These are phyloP conservation scores for Callyntrura guangdongensis DNA, from an alignment of 2,888 invertebrate species.

Conservation along the genomic window DNA sequence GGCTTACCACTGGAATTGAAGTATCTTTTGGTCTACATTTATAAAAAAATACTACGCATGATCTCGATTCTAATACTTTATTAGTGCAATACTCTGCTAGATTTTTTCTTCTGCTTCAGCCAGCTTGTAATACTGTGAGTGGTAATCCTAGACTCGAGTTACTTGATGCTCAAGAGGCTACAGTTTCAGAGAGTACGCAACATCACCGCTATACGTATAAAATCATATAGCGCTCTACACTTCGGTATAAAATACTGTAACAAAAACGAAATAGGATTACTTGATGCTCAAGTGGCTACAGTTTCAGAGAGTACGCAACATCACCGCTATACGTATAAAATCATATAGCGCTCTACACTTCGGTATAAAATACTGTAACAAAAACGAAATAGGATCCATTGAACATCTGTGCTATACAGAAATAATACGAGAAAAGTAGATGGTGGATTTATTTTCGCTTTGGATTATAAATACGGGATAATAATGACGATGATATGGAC, in stretches of 20 bases:
- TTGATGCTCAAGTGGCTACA: slow-evolving; percentile 60
- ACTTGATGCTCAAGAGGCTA: slow-evolving; percentile 64
- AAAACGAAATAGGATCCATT: slow-evolving; percentile 74
- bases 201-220: not conserved
- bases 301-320: not conserved
- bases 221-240: not conserved
- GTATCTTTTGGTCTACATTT: not conserved
- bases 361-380: not conserved
- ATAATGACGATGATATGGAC: not conserved
- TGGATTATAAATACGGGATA: slow-evolving; percentile 55
- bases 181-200: not conserved
- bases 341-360: not conserved
- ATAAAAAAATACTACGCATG: not conserved
- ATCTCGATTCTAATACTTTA: not conserved
- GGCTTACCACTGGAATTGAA: slow-evolving; percentile 31
- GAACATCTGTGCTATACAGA: slow-evolving; percentile 81
- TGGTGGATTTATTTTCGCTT: too few relatives aligned
- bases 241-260: not conserved
- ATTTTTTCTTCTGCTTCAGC: not conserved
- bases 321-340: not conserved
- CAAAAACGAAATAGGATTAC: slow-evolving; percentile 55
- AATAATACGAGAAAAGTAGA: slow-evolving; percentile 20
- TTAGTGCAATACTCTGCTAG: slow-evolving; percentile 22
- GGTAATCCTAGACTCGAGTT: slow-evolving; percentile 25
- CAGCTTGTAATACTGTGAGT: not conserved